Percentiles rank a stretch among this genome's conserved stretches.
Conservation (phyloP, 2,797 vertebrate species). For the Brotula barbata region DNA sequence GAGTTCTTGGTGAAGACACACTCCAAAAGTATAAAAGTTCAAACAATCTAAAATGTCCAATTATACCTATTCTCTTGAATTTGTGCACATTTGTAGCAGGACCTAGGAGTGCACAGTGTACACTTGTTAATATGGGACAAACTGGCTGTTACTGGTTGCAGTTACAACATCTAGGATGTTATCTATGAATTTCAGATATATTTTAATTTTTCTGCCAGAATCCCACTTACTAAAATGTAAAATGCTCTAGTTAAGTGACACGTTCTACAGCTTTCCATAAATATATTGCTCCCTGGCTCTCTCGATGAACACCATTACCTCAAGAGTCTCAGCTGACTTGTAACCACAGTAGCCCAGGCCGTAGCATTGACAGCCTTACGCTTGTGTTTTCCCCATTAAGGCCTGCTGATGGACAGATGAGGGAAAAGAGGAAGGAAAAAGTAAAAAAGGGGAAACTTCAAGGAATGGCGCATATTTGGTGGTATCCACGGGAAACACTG, state of each 20-base stretch:
- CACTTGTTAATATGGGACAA: too few relatives aligned
- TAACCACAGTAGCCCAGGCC: slow-evolving; percentile 21
- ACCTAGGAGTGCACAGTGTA: too few relatives aligned
- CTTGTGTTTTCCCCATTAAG: slow-evolving; percentile 65
- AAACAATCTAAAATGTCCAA: too few relatives aligned
- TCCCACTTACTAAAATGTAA: too few relatives aligned
- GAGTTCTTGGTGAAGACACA: background rate
- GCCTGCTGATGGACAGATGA: slow-evolving; percentile 30
- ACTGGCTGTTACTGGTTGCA: too few relatives aligned
- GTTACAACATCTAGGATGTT: too few relatives aligned
- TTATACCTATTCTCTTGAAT: background rate
- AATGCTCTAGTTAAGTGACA: too few relatives aligned
- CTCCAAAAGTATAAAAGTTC: background rate
- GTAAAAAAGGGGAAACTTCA: slow-evolving; percentile 21
- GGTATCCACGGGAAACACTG: slow-evolving; percentile 45
- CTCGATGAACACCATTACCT: slow-evolving; percentile 11
- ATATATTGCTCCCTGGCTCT: too few relatives aligned
- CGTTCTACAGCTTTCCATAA: too few relatives aligned
- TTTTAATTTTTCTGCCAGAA: too few relatives aligned
- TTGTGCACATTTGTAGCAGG: background rate
- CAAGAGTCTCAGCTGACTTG: slow-evolving; percentile 26
- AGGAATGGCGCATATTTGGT: slow-evolving; percentile 32
- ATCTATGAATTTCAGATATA: too few relatives aligned
- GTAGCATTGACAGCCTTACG: slow-evolving; percentile 14
- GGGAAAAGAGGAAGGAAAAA: slow-evolving; percentile 6